phyloP scores from a whole-genome alignment of 2,888 invertebrate species.

The Calameuta idolon region DNA sequence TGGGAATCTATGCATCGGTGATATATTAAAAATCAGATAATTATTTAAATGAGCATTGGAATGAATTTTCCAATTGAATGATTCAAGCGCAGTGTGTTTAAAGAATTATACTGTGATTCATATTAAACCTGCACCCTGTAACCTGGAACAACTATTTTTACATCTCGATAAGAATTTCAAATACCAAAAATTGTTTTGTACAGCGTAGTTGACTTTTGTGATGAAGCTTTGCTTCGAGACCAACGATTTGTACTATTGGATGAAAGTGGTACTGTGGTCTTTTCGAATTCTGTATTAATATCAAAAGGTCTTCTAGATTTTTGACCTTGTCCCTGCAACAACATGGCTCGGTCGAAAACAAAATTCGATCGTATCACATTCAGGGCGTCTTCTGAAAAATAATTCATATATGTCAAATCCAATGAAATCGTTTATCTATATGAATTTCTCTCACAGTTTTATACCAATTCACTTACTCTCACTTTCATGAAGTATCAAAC shows the following conservation, averaged over 20 bases:
- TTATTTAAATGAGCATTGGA: neutral
- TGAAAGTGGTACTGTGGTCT: neutral
- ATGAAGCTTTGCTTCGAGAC: neutral
- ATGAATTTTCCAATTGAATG: neutral
- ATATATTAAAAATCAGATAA: neutral
- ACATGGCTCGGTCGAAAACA: conserved; percentile 42
- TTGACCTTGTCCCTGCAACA: conserved; percentile 22
- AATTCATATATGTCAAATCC: neutral
- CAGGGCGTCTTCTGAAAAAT: conserved; percentile 50
- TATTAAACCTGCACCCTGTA: neutral
- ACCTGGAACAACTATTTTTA: neutral
- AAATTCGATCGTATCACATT: conserved; percentile 50
- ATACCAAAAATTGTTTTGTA: neutral
- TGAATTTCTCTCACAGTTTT: neutral
- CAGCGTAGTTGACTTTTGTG: neutral
- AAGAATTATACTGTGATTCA: neutral
- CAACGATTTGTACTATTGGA: neutral
- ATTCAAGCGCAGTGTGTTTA: neutral
- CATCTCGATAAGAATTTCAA: neutral
- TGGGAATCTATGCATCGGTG: neutral
- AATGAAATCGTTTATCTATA: neutral
- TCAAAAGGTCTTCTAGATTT: neutral
- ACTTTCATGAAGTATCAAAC: conserved; percentile 48
- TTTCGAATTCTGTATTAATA: neutral
- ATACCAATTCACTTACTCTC: conserved; percentile 50